phyloP scores from a whole-genome alignment of 2,113 vertebrate genomes.

The Tenebrosternarchus preto region DNA sequence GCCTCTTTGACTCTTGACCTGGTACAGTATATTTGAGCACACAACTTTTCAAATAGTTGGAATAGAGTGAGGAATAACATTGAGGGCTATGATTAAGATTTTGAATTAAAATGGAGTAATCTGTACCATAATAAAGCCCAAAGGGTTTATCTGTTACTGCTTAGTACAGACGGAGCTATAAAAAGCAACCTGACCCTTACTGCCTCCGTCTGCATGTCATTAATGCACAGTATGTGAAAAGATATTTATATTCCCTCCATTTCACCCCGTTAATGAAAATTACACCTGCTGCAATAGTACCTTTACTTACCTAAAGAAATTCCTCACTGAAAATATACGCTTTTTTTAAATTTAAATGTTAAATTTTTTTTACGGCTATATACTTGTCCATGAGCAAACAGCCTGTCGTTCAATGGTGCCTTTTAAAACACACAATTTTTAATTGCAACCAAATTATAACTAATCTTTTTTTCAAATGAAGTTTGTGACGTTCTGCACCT shows the following conservation, averaged over 20 bases:
- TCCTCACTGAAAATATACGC: constrained; percentile 2
- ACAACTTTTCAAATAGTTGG: too few relatives aligned
- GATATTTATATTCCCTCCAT: constrained; percentile 34
- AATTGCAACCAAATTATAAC: constrained; percentile 12
- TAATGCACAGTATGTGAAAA: constrained; percentile 3
- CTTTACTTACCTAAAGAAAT: constrained; percentile 6
- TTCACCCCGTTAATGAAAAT: constrained; percentile 29
- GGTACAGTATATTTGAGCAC: too few relatives aligned
- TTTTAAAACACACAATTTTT: not conserved
- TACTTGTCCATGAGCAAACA: not conserved
- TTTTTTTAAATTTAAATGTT: too few relatives aligned
- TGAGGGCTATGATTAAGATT: too few relatives aligned
- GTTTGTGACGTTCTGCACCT: not conserved
- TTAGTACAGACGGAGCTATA: constrained; percentile 9
- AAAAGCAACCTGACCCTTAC: not conserved
- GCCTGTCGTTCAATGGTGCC: not conserved
- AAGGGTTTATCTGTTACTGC: too few relatives aligned
- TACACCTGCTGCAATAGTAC: constrained; percentile 18
- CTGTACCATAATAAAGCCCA: too few relatives aligned
- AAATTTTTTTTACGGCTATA: constrained; percentile 8
- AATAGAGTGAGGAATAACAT: too few relatives aligned
- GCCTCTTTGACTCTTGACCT: too few relatives aligned
- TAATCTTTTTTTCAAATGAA: constrained; percentile 12
- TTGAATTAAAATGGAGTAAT: too few relatives aligned
- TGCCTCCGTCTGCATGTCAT: not conserved